Conservation (phyloP, 2,797 vertebrate genomes). For the Oophaga sylvatica region DNA sequence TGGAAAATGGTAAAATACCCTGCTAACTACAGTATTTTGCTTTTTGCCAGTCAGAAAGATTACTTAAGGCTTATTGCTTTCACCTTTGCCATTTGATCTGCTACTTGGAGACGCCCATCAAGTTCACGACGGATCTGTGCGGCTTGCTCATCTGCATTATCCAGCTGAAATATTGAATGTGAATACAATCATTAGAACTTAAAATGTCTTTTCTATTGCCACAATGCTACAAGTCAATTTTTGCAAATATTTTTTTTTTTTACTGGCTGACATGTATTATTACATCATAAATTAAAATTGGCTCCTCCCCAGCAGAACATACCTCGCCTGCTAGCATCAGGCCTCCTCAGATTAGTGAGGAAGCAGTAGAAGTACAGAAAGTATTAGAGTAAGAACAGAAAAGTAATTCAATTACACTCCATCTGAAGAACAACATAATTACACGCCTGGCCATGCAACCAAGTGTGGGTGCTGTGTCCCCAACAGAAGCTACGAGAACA, state of each 20-base stretch:
- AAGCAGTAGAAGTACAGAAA: no score
- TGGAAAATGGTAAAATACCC: background rate
- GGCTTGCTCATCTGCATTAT: slow-evolving; percentile 96
- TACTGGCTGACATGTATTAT: no score
- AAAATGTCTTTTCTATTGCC: background rate
- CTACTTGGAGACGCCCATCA: slow-evolving; percentile 88
- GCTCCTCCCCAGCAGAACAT: no score
- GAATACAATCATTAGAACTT: background rate
- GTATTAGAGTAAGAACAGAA: no score
- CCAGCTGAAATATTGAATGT: slow-evolving; percentile 76
- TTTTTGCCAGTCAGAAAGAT: background rate
- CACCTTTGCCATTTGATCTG: slow-evolving; percentile 90
- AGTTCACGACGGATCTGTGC: slow-evolving; percentile 96
- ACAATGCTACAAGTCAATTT: background rate
- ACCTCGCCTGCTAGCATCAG: no score
- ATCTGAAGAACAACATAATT: no score
- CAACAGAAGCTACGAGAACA: no score
- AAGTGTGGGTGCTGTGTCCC: no score
- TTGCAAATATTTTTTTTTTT: background rate
- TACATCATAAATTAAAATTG: no score
- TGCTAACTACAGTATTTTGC: background rate
- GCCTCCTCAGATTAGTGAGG: no score
- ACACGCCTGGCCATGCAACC: no score
- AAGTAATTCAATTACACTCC: no score
- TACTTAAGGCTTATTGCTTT: background rate